These are phyloP conservation scores for Anolis apletophallus DNA, from an alignment of 2,797 vertebrate species.

Conservation along the genomic window DNA sequence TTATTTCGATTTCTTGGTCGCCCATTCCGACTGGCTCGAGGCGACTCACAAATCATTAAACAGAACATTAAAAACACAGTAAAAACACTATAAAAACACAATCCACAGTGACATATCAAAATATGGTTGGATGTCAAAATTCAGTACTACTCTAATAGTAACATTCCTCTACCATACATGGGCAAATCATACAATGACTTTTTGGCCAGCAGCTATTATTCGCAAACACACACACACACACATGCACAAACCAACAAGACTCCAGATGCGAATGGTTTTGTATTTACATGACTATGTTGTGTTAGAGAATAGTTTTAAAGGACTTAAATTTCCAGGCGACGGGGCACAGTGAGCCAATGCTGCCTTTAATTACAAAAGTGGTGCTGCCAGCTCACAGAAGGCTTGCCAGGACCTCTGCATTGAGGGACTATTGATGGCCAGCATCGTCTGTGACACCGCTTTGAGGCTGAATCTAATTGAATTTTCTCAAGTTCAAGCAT, in stretches of 20 bases:
- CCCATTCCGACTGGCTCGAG: no score
- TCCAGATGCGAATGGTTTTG: not conserved
- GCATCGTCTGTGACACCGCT: conserved; percentile 71
- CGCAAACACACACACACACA: not conserved
- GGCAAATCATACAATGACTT: no score
- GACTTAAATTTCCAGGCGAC: conserved; percentile 67
- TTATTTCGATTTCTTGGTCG: no score
- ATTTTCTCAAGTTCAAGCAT: conserved; percentile 69
- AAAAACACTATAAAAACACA: no score
- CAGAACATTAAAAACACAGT: no score
- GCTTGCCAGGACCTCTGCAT: conserved; percentile 74
- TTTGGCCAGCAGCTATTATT: not conserved
- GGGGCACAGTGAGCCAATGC: conserved; percentile 61
- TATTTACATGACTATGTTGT: no score
- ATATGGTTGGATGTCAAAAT: no score
- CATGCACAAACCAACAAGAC: not conserved
- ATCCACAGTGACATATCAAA: no score
- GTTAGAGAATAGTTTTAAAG: conserved; percentile 53
- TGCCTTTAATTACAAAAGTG: conserved; percentile 79
- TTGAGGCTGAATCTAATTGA: conserved; percentile 74
- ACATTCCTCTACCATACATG: no score
- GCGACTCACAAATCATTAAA: no score
- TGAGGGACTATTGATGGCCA: conserved; percentile 75
- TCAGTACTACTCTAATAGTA: no score
- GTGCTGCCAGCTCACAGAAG: conserved; percentile 71